Conservation (phyloP, 2,113 vertebrate genomes). For the Tinamus guttatus region DNA sequence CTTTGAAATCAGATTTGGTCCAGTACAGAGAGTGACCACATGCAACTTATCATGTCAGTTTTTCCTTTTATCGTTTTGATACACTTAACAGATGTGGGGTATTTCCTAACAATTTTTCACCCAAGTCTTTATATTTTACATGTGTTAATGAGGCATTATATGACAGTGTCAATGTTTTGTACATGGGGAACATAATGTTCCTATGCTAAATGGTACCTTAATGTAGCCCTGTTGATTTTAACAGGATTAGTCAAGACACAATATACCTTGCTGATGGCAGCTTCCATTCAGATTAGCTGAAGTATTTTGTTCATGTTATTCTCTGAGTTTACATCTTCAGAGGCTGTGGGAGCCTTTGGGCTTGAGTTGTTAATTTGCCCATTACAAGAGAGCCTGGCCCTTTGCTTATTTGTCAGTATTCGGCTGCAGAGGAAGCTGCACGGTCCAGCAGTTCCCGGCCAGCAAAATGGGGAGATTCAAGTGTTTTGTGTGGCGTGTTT, state of each 20-base stretch:
- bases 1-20: not conserved
- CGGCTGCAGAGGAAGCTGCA: fast-evolving
- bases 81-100: not conserved
- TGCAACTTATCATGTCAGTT: not conserved
- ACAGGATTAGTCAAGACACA: not conserved
- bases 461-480: fast-evolving
- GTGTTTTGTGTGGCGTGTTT: not conserved
- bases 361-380: not conserved
- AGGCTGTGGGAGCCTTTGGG: not conserved
- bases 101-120: not conserved
- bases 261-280: not conserved
- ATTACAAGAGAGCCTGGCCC: not conserved
- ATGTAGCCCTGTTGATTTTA: not conserved
- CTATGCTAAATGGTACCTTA: not conserved
- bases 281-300: not conserved
- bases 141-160: not conserved
- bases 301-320: not conserved
- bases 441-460: no score
- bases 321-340: not conserved
- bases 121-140: not conserved
- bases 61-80: not conserved
- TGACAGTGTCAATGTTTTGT: not conserved
- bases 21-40: not conserved
- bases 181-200: not conserved
- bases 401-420: fast-evolving